phyloP scores from a whole-genome alignment of 2,888 invertebrate species.

The Tineola bisselliella region DNA sequence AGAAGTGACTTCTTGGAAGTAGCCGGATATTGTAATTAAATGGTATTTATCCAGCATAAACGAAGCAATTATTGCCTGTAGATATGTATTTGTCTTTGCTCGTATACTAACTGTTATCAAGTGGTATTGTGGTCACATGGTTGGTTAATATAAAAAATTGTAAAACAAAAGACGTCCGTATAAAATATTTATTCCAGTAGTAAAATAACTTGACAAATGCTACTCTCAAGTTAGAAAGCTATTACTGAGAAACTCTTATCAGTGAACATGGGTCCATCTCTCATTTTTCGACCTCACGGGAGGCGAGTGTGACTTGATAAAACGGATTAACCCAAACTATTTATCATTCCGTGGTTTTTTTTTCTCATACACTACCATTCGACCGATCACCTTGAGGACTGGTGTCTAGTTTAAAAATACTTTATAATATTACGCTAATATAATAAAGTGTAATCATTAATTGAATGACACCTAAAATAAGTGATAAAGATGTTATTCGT shows the following conservation, averaged over 20 bases:
- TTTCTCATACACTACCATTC: not conserved
- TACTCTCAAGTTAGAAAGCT: slow-evolving; percentile 28
- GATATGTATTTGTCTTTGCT: too few relatives aligned
- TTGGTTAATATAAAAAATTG: too few relatives aligned
- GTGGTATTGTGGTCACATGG: too few relatives aligned
- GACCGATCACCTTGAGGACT: not conserved
- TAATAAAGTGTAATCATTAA: too few relatives aligned
- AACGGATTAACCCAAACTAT: slow-evolving; percentile 63
- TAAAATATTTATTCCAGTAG: not conserved
- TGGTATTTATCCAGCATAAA: too few relatives aligned
- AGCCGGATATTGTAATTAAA: too few relatives aligned
- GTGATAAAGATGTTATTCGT: too few relatives aligned
- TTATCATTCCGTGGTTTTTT: slow-evolving; percentile 46
- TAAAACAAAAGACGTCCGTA: too few relatives aligned
- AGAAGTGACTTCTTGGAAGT: too few relatives aligned
- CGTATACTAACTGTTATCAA: too few relatives aligned
- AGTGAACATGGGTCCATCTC: slow-evolving; percentile 46
- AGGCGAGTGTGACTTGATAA: slow-evolving; percentile 49
- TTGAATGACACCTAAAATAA: too few relatives aligned
- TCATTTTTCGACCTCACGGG: slow-evolving; percentile 66
- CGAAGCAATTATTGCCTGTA: too few relatives aligned
- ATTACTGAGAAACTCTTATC: slow-evolving; percentile 59
- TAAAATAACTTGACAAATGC: not conserved
- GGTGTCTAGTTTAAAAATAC: not conserved
- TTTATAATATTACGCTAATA: not conserved